Evolutionary conservation across 1,140 invertebrate genomes (phyloP).

Genomic region (Steinernema khuongi): DNA sequence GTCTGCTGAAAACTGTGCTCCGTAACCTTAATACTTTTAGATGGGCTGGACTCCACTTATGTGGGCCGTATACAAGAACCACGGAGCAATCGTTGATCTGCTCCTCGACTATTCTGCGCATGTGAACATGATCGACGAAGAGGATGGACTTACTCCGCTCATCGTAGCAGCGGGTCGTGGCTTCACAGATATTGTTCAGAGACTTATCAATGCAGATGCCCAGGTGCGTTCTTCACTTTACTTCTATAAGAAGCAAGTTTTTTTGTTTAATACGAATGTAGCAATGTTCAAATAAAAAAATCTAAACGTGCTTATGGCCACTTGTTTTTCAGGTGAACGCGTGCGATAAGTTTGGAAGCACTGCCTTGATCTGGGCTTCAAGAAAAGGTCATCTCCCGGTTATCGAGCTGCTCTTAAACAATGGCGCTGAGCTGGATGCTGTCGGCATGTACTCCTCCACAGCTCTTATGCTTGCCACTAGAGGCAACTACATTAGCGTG

Average conservation of each 20-base stretch:
- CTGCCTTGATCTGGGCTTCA: constrained; percentile 87
- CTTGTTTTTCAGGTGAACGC: constrained; percentile 54
- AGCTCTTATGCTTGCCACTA: constrained; percentile 77
- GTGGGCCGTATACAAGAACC: constrained; percentile 93
- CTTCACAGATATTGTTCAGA: constrained; percentile 74
- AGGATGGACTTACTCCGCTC: constrained; percentile 82
- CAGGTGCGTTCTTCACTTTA: constrained; percentile 69
- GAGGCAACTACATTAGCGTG: constrained; percentile 82
- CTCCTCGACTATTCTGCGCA: constrained; percentile 83
- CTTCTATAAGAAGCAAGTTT: constrained; percentile 60
- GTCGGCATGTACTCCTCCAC: constrained; percentile 93
- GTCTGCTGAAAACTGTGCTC: constrained; percentile 30
- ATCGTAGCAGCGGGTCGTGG: constrained; percentile 89
- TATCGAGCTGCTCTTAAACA: constrained; percentile 74
- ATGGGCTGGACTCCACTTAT: constrained; percentile 92
- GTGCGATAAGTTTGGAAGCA: constrained; percentile 74
- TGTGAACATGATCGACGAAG: constrained; percentile 86
- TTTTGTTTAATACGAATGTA: constrained; percentile 70
- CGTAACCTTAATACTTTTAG: constrained; percentile 61
- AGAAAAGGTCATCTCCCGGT: constrained; percentile 73
- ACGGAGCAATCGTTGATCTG: constrained; percentile 71
- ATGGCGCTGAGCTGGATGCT: constrained; percentile 76
- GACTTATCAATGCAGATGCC: constrained; percentile 80
- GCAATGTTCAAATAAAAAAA: not conserved
- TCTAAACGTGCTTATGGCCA: not conserved